Evolutionary conservation across 2,888 invertebrate genomes (phyloP), one percentile per base, ranked within the genome.

Genomic region (Zele albiditarsus): DNA sequence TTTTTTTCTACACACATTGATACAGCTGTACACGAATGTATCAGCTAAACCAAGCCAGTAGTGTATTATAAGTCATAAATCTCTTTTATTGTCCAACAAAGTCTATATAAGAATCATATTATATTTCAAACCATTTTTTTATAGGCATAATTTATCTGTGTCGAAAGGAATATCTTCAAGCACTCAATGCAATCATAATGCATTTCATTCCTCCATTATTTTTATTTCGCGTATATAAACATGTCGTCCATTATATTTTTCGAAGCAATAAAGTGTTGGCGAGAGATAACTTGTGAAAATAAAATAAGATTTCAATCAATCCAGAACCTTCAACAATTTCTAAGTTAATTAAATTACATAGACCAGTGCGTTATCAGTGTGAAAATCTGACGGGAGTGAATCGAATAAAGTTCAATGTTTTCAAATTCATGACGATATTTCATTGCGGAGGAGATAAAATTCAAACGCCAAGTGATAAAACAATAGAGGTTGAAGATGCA

Each of bases 1-100:
- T 23, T 20, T 38, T 38, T 42, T 49, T 71, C 33, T 28, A 42
- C 60, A 3, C n/a, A 42, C 20, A 73, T 73, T 28, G 58, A 73
- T 67, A 58, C 67, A 73, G 66, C 57, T 58, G 25, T 20, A 58
- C 25, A 58, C 12, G 57, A 58, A 8, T n/a, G 27, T 27, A 25
- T 25, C 57, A 58, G 12, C 57, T 25, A 10, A 23, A 53, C 20
- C 20, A 53, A 53, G 3, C 20, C 53, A 53, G 16, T 20, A 14
- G 53, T 53, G 53, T n/a, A 10, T 25, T 23, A 58, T 58, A 58
- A 58, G 25, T 58, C 57, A 58, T 58, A 12, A 23, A 58, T 58
- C 8, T 58, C 25, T 58, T 58, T 58, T 58, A 25, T 25, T 58
- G 10, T 25, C 10, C 25, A 20, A 58, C 12, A 27, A 58, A 58